A percentile compares a stretch with the other conserved stretches of the same genome.
phyloP scores from a whole-genome alignment of 2,888 invertebrate species.

The Sarcophaga carnaria region DNA sequence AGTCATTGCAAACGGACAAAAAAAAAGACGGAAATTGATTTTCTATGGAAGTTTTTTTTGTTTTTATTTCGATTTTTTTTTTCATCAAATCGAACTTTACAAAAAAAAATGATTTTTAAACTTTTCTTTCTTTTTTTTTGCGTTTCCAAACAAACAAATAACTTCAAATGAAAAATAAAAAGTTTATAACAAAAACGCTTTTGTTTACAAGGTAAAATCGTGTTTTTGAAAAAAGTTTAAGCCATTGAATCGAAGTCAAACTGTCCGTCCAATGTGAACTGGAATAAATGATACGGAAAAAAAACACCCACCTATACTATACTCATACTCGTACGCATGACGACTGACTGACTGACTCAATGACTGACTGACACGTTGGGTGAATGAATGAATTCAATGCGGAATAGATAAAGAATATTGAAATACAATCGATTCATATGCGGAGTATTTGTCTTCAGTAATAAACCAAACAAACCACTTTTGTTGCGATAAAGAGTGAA shows the following conservation, averaged over 20 bases:
- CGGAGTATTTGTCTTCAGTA: too few relatives aligned
- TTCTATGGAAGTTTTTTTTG: constrained; percentile 3
- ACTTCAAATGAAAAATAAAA: constrained; percentile 4
- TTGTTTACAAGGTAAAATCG: constrained; percentile 52
- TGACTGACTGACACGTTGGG: constrained; percentile 1
- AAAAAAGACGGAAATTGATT: constrained; percentile 43
- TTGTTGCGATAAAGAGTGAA: too few relatives aligned
- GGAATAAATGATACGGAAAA: background rate
- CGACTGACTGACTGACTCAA: background rate
- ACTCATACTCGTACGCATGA: constrained; percentile 16
- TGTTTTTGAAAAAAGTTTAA: constrained; percentile 19
- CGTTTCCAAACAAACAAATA: constrained; percentile 19
- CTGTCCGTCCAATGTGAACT: background rate
- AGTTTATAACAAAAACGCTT: constrained; percentile 34
- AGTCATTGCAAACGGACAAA: background rate
- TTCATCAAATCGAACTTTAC: constrained; percentile 26
- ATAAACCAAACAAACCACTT: background rate
- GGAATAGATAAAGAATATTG: constrained; percentile 51
- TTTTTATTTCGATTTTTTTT: background rate
- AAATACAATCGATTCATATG: constrained; percentile 36
- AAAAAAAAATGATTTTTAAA: background rate
- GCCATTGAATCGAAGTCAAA: constrained; percentile 22
- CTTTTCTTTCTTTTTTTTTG: constrained; percentile 28
- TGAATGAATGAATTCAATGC: constrained; percentile 30
- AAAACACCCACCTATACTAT: constrained; percentile 16